Conservation (phyloP, 2,113 vertebrate species). For the Meles meles region DNA sequence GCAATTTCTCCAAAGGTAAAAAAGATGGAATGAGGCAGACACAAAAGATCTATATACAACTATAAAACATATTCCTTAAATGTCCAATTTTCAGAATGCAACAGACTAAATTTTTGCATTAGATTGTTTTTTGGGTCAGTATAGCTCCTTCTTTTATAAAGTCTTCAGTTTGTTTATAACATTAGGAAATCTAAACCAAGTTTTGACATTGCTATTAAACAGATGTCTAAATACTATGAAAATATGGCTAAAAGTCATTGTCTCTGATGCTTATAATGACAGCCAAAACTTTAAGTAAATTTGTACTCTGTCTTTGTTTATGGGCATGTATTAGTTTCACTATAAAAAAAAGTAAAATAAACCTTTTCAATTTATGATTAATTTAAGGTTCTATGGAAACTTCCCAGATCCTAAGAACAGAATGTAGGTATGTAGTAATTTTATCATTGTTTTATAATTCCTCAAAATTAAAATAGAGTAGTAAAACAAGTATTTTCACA, state of each 20-base stretch:
- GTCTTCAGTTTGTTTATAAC: background rate
- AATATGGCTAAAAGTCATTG: background rate
- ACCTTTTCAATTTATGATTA: background rate
- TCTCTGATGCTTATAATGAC: background rate
- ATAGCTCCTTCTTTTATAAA: background rate
- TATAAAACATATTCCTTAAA: background rate
- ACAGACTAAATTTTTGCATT: background rate
- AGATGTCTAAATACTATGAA: constrained; percentile 67
- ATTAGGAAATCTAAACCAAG: background rate
- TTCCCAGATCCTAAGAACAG: background rate
- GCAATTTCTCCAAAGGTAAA: background rate
- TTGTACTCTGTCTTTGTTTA: background rate
- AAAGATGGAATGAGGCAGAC: background rate
- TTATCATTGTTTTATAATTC: background rate
- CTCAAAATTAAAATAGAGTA: background rate
- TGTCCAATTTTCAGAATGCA: background rate
- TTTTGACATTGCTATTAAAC: constrained; percentile 68
- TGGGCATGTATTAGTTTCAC: background rate
- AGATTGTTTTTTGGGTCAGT: background rate
- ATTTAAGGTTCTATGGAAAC: background rate
- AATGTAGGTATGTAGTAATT: background rate
- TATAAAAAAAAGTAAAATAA: background rate
- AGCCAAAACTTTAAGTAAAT: constrained; percentile 19
- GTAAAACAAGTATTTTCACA: background rate
- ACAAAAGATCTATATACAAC: background rate